Conservation (phyloP, 2,888 invertebrate species). For the Thymelicus sylvestris region DNA sequence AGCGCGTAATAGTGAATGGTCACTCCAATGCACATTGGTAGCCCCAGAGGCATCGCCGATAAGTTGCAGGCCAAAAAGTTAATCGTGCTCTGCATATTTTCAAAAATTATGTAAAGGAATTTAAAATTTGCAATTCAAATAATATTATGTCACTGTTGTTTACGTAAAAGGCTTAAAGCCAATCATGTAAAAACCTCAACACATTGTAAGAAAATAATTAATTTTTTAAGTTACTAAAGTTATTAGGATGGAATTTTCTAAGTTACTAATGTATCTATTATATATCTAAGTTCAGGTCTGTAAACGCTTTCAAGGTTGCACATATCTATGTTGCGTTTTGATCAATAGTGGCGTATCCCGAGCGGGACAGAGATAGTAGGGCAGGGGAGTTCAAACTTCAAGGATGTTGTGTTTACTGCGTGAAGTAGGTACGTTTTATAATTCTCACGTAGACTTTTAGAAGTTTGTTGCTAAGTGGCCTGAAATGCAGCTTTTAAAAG, state of each 20-base stretch:
- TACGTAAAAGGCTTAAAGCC: neutral
- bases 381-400: constrained; percentile 35
- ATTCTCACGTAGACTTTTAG: constrained; percentile 1
- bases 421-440: constrained; percentile 18
- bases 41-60: neutral
- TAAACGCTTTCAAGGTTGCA: constrained; percentile 33
- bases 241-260: neutral
- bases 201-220: too few relatives aligned
- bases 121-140: too few relatives aligned
- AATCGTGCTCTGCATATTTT: too few relatives aligned
- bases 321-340: constrained; percentile 36
- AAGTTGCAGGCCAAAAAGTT: neutral
- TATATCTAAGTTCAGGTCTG: neutral
- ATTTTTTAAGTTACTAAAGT: neutral
- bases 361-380: constrained; percentile 31
- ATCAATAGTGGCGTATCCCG: constrained; percentile 33
- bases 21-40: too few relatives aligned
- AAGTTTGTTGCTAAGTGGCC: neutral
- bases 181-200: too few relatives aligned
- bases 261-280: neutral
- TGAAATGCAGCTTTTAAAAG: neutral
- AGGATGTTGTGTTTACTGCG: constrained; percentile 25
- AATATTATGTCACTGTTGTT: too few relatives aligned
- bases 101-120: too few relatives aligned
- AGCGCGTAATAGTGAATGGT: too few relatives aligned